Evolutionary conservation across 2,113 vertebrate species (phyloP).

Genomic region (Bos indicus): DNA sequence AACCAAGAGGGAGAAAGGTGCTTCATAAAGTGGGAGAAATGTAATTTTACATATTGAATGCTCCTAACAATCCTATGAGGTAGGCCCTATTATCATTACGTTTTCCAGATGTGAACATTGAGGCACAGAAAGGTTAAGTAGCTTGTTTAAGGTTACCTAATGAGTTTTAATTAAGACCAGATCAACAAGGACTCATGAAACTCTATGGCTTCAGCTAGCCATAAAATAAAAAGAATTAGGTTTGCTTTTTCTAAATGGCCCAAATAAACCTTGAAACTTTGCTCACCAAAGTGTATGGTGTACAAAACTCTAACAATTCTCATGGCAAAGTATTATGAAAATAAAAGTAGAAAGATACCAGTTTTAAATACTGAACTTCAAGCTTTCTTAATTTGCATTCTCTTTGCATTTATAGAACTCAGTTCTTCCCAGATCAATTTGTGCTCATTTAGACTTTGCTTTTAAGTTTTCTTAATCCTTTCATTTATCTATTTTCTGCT

Average conservation of each 20-base stretch:
- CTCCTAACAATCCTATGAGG: background rate
- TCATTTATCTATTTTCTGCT: conserved; percentile 5
- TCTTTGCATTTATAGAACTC: conserved; percentile 32
- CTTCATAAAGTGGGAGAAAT: background rate
- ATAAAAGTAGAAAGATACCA: conserved; percentile 2
- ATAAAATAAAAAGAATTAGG: background rate
- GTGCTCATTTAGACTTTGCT: conserved; percentile 11
- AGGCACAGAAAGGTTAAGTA: background rate
- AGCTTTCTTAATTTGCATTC: conserved; percentile 22
- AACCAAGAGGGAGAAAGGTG: background rate
- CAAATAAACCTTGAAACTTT: background rate
- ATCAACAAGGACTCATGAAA: background rate
- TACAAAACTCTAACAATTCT: background rate
- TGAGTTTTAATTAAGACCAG: background rate
- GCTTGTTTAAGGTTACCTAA: background rate
- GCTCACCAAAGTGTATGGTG: background rate
- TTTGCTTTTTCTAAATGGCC: background rate
- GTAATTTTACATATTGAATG: background rate
- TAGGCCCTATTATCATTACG: background rate
- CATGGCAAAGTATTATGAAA: background rate
- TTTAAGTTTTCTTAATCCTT: conserved; percentile 10
- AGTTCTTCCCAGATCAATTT: background rate
- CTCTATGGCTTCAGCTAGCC: background rate
- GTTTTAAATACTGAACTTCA: conserved; percentile 6
- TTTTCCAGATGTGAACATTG: background rate